Evolutionary conservation across 2,113 vertebrate species (phyloP).

Genomic region (Pungitius pungitius): DNA sequence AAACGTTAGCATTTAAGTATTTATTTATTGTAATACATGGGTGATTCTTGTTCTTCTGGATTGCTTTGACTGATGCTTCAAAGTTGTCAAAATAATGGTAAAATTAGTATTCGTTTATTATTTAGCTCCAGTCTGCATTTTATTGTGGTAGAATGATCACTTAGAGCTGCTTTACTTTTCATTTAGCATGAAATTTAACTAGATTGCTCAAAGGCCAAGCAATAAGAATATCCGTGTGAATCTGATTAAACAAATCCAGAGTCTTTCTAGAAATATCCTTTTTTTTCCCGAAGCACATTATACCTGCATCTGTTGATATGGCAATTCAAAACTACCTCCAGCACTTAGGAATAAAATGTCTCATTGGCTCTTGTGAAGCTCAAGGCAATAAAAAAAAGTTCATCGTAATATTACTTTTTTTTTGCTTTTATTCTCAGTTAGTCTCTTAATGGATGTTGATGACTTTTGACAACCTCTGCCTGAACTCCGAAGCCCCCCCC

Average conservation of each 20-base stretch:
- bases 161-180: neutral
- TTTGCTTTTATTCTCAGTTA: constrained; percentile 64
- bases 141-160: neutral
- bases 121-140: too few species aligned
- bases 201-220: neutral
- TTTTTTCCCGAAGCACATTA: too few species aligned
- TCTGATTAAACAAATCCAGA: too few species aligned
- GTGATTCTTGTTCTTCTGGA: neutral
- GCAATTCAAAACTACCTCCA: constrained; percentile 60
- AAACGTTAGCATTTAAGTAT: neutral
- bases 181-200: neutral
- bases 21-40: neutral
- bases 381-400: constrained; percentile 54
- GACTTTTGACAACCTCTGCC: constrained; percentile 68
- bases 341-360: constrained; percentile 68
- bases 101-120: neutral
- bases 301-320: constrained; percentile 47
- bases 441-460: constrained; percentile 61
- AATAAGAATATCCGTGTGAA: neutral
- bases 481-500: constrained; percentile 27
- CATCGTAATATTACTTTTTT: constrained; percentile 27
- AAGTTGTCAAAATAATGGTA: neutral
- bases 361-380: constrained; percentile 54
- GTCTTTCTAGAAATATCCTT: too few species aligned
- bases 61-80: neutral